These are phyloP conservation scores for Turdus rufiventris DNA, from an alignment of 2,113 vertebrate species.

Conservation along the genomic window DNA sequence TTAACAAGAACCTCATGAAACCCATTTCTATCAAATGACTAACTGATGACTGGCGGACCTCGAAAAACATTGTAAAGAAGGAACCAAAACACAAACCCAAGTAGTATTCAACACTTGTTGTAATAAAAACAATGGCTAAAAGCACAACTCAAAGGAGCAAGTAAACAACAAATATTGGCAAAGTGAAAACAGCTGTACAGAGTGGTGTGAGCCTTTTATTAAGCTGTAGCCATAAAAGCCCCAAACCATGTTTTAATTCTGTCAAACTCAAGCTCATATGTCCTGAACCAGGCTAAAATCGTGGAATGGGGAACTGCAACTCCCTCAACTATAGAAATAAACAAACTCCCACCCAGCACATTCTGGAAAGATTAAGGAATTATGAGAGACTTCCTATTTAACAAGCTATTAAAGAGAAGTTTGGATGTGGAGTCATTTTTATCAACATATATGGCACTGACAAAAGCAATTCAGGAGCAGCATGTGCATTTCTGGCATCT, in stretches of 20 bases:
- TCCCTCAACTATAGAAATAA: not conserved
- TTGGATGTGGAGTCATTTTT: not conserved
- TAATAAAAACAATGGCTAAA: not conserved
- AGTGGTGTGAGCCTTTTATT: not conserved
- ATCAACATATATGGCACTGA: not conserved
- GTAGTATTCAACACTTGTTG: not conserved
- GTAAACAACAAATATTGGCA: not conserved
- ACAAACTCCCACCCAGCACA: not conserved
- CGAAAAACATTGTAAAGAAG: not conserved
- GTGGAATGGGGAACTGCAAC: not conserved
- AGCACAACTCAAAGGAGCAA: not conserved
- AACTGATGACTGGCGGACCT: not conserved
- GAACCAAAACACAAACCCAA: not conserved
- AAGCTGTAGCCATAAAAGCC: not conserved
- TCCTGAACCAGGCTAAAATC: not conserved
- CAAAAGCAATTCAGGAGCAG: not conserved
- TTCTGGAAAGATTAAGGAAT: not conserved
- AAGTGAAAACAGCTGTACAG: not conserved
- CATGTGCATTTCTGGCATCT: not conserved
- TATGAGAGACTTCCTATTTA: not conserved
- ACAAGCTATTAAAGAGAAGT: not conserved
- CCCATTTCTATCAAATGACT: not conserved
- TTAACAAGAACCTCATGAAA: not conserved
- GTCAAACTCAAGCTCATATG: not conserved
- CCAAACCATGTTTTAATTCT: not conserved